These are phyloP conservation scores for Willowsia nigromaculata DNA, from an alignment of 2,888 invertebrate genomes.

Conservation along the genomic window DNA sequence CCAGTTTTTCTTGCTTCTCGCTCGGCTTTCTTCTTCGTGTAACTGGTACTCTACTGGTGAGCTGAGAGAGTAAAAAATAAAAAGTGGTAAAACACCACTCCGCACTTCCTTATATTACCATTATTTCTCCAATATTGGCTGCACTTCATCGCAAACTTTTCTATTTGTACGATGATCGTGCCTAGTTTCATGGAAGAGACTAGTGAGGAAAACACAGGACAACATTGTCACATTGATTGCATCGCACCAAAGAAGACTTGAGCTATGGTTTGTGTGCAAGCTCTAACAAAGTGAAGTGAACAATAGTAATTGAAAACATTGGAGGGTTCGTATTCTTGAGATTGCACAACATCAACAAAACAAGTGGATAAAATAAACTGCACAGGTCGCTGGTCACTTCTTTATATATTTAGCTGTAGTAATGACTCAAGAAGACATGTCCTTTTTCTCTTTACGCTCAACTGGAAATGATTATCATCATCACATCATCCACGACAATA, in stretches of 20 bases:
- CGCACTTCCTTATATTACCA: conserved; percentile 32
- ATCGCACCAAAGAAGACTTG: not conserved
- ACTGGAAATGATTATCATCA: conserved; percentile 54
- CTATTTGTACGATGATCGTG: not conserved
- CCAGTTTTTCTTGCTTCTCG: not conserved
- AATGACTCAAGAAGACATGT: conserved; percentile 31
- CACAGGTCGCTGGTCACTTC: conserved; percentile 62
- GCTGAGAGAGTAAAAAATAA: conserved; percentile 5
- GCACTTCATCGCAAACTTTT: conserved; percentile 6
- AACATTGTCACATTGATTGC: conserved; percentile 38
- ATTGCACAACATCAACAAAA: conserved; percentile 18
- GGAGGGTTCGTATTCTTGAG: not conserved
- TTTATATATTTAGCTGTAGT: conserved; percentile 12
- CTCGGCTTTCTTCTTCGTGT: not conserved
- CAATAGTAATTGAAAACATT: conserved; percentile 19
- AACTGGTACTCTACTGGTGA: not conserved
- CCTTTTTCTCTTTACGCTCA: conserved; percentile 50
- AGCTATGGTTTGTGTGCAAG: not conserved
- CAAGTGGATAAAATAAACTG: conserved; percentile 26
- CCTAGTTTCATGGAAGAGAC: conserved; percentile 10
- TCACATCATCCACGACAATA: conserved; percentile 35
- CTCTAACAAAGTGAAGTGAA: not conserved
- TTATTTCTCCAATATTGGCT: conserved; percentile 42
- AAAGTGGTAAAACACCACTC: conserved; percentile 2
- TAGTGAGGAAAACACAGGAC: not conserved